These are phyloP conservation scores for Solen grandis DNA, from an alignment of 1,140 invertebrate species.

Conservation along the genomic window DNA sequence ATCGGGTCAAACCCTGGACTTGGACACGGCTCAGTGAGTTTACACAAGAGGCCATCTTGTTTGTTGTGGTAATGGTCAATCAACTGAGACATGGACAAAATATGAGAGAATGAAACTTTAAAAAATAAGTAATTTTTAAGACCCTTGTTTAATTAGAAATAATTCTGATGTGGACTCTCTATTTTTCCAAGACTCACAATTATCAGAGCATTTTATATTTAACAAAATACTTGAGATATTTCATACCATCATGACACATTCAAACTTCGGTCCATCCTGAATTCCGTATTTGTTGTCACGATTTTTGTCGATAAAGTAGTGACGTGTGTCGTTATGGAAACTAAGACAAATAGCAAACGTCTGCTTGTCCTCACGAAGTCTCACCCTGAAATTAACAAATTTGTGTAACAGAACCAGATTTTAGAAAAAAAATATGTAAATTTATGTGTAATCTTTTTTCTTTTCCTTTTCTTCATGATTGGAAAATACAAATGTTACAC, in stretches of 20 bases:
- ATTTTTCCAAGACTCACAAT: too few relatives aligned
- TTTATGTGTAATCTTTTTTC: too few relatives aligned
- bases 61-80: slow-evolving; percentile 81
- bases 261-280: slow-evolving; percentile 82
- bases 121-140: too few relatives aligned
- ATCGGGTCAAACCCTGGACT: slow-evolving; percentile 66
- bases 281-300: slow-evolving; percentile 77
- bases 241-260: slow-evolving; percentile 82
- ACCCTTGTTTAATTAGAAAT: too few relatives aligned
- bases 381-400: slow-evolving; percentile 67
- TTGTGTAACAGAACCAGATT: too few relatives aligned
- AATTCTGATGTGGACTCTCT: too few relatives aligned
- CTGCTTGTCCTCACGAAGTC: slow-evolving; percentile 68
- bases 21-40: slow-evolving; percentile 70
- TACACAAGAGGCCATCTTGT: slow-evolving; percentile 78
- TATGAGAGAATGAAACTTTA: too few relatives aligned
- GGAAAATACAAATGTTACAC: too few relatives aligned
- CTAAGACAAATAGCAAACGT: slow-evolving; percentile 81
- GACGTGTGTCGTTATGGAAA: slow-evolving; percentile 78
- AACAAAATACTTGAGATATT: not conserved
- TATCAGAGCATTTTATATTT: too few relatives aligned
- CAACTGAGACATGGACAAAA: slow-evolving; percentile 72
- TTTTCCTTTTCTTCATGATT: too few relatives aligned
- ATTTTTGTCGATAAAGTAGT: slow-evolving; percentile 81
- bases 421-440: too few relatives aligned